A percentile compares a stretch with the other conserved stretches of the same genome.
phyloP scores from a whole-genome alignment of 2,888 invertebrate species.

The Hydraecia micacea region DNA sequence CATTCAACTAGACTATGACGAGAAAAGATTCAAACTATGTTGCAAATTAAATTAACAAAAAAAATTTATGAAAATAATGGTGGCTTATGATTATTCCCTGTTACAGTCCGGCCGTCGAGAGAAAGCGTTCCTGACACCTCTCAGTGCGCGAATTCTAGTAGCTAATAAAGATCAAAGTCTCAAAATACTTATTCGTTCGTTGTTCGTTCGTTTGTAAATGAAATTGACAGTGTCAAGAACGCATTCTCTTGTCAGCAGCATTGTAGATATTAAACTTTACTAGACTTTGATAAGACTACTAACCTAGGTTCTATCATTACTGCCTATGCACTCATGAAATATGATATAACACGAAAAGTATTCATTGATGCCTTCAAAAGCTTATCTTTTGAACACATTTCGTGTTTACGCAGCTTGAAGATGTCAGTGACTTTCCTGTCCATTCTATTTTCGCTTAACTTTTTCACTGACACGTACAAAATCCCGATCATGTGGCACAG shows the following conservation, averaged over 20 bases:
- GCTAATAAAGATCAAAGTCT: background rate
- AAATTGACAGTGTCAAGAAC: background rate
- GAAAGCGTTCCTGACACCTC: background rate
- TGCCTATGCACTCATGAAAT: background rate
- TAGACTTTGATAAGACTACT: background rate
- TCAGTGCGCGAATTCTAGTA: background rate
- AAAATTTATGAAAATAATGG: background rate
- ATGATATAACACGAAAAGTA: background rate
- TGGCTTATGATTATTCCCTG: background rate
- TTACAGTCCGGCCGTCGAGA: background rate
- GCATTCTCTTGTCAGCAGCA: background rate
- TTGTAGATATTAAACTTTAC: background rate
- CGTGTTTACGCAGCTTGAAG: background rate
- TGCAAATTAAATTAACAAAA: background rate
- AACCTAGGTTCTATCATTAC: background rate
- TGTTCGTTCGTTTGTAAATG: too few species aligned
- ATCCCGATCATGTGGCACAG: slow-evolving; percentile 10
- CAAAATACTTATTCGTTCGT: background rate
- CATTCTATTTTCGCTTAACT: slow-evolving; percentile 7
- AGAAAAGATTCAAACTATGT: background rate
- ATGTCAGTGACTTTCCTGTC: background rate
- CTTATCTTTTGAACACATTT: background rate
- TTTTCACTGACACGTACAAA: background rate
- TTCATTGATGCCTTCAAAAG: background rate
- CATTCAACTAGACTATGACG: background rate